Conservation (phyloP, 2,113 vertebrate species). For the Cairina moschata region DNA sequence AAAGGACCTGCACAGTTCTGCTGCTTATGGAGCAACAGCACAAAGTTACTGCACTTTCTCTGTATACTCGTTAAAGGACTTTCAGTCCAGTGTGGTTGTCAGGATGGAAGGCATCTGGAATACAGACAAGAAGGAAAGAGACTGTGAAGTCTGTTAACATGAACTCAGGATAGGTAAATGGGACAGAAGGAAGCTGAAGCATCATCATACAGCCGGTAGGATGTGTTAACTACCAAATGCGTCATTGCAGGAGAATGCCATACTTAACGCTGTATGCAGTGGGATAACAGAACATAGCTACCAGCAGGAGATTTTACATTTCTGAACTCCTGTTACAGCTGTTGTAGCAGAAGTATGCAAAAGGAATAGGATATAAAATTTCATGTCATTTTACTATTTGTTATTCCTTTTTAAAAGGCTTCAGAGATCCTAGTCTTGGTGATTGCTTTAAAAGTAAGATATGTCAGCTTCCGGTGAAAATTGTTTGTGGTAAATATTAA, state of each 20-base stretch:
- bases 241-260: not conserved
- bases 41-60: not conserved
- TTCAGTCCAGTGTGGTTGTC: not conserved
- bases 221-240: not conserved
- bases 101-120: not conserved
- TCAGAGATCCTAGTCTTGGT: not conserved
- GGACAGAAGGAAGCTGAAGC: not conserved
- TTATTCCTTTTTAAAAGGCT: not conserved
- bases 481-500: not conserved
- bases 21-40: not conserved
- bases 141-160: not conserved
- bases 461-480: not conserved
- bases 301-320: not conserved
- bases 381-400: not conserved
- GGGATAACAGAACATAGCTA: not conserved
- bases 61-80: not conserved
- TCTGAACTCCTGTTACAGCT: not conserved
- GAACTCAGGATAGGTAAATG: not conserved
- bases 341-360: not conserved
- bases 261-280: not conserved
- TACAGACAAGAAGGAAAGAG: not conserved
- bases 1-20: not conserved
- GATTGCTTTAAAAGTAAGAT: not conserved
- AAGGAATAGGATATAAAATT: rapidly evolving
- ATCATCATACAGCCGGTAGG: not conserved